phyloP scores from a whole-genome alignment of 2,888 invertebrate species.

The Lepidochrysops patricia region DNA sequence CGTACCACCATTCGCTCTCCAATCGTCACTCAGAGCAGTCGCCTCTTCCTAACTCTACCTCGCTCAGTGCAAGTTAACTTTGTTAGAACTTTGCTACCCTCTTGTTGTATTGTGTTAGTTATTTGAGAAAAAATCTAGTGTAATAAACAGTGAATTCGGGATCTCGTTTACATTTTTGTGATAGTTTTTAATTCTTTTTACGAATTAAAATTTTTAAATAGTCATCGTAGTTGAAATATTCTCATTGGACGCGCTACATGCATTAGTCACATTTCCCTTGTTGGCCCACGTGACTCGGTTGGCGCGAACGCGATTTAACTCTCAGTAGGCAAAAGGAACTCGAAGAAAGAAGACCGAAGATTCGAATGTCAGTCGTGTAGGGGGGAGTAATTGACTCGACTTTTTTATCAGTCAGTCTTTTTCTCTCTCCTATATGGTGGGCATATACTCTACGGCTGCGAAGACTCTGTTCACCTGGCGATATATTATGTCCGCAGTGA shows the following conservation, averaged over 20 bases:
- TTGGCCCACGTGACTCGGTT: constrained; percentile 43
- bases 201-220: not conserved
- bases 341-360: constrained; percentile 36
- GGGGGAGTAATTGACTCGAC: constrained; percentile 81
- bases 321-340: constrained; percentile 32
- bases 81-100: constrained; percentile 35
- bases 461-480: constrained; percentile 19
- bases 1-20: constrained; percentile 64
- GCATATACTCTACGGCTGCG: constrained; percentile 51
- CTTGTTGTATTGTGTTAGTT: constrained; percentile 31
- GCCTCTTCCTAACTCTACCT: constrained; percentile 33
- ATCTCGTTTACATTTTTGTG: constrained; percentile 22
- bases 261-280: constrained; percentile 32
- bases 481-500: constrained; percentile 60
- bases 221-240: not conserved
- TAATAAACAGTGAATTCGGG: constrained; percentile 25
- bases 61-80: constrained; percentile 40
- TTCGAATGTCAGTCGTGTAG: constrained; percentile 64
- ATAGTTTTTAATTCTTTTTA: constrained; percentile 36
- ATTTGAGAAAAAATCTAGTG: constrained; percentile 23
- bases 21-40: constrained; percentile 47
- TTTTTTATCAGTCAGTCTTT: constrained; percentile 82
- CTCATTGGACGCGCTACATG: constrained; percentile 9
- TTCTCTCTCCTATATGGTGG: constrained; percentile 84
- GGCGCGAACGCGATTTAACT: constrained; percentile 32